Evolutionary conservation across 92 coral and sea anemone genomes (phyloP).

Genomic region (Siderastrea siderea): DNA sequence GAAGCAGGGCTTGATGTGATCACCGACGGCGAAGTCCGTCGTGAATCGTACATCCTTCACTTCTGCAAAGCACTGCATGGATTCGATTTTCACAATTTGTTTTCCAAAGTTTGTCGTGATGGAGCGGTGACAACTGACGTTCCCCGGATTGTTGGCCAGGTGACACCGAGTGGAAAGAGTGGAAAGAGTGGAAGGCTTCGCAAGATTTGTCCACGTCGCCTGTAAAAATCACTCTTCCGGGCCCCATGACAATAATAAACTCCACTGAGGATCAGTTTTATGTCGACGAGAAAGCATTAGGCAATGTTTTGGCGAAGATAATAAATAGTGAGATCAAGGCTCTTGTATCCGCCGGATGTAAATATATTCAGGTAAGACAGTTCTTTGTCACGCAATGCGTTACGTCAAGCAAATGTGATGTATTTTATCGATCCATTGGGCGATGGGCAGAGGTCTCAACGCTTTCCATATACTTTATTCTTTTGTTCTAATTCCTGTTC

Average conservation of each 20-base stretch:
- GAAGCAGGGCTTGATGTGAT: constrained; percentile 82
- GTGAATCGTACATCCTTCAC: constrained; percentile 86
- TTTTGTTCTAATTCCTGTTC: too few relatives aligned
- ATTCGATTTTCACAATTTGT: constrained; percentile 80
- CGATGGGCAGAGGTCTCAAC: too few relatives aligned
- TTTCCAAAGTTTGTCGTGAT: constrained; percentile 65
- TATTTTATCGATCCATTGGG: too few relatives aligned
- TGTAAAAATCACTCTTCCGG: constrained; percentile 86
- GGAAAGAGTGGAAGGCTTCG: constrained; percentile 80
- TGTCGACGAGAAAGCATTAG: constrained; percentile 66
- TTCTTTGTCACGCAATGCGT: neutral
- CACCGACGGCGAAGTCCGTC: constrained; percentile 90
- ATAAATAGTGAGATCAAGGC: constrained; percentile 79
- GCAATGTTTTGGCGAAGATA: constrained; percentile 65
- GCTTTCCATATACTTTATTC: too few relatives aligned
- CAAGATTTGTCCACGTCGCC: constrained; percentile 74
- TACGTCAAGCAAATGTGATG: neutral
- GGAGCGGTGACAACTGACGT: constrained; percentile 78
- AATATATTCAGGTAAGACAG: constrained; percentile 79
- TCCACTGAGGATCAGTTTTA: constrained; percentile 77
- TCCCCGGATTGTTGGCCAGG: constrained; percentile 75
- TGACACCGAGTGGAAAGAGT: constrained; percentile 51
- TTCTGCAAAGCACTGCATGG: constrained; percentile 86
- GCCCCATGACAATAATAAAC: constrained; percentile 88
- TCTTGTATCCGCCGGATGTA: constrained; percentile 83